Percentiles rank a stretch among this genome's conserved stretches.
Evolutionary conservation across 2,888 invertebrate species (phyloP).

Genomic region (Cepaea hortensis): DNA sequence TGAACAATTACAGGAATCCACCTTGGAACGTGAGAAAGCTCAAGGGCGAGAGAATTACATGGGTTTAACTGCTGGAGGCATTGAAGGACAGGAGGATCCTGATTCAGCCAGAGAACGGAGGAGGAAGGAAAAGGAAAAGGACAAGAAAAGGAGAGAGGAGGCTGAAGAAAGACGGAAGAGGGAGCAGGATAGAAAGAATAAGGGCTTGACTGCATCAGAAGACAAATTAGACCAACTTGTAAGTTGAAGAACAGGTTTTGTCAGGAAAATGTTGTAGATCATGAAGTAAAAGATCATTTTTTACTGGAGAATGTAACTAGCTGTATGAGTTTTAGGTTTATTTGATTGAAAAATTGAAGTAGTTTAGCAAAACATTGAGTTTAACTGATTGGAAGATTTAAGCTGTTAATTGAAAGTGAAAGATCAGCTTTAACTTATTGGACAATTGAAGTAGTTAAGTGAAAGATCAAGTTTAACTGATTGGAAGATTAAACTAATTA

Average conservation of each 20-base stretch:
- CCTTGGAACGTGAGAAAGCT: conserved; percentile 37
- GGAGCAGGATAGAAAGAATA: conserved; percentile 55
- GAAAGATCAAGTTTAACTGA: too few relatives aligned
- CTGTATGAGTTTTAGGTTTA: too few relatives aligned
- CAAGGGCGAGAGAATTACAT: conserved; percentile 41
- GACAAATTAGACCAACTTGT: conserved; percentile 57
- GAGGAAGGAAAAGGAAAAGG: conserved; percentile 62
- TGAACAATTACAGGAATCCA: conserved; percentile 46
- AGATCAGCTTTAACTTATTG: too few relatives aligned
- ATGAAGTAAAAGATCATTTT: too few relatives aligned
- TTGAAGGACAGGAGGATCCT: neutral
- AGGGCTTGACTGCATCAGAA: conserved; percentile 53
- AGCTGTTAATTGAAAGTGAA: too few relatives aligned
- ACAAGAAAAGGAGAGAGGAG: conserved; percentile 61
- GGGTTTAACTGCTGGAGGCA: conserved; percentile 32
- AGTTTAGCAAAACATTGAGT: too few relatives aligned
- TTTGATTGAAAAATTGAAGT: too few relatives aligned
- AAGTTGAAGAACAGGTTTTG: neutral
- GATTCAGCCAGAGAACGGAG: conserved; percentile 69
- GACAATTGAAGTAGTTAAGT: too few relatives aligned
- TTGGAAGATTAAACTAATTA: too few relatives aligned
- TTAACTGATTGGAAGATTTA: too few relatives aligned
- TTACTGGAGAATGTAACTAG: too few relatives aligned
- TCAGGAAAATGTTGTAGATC: too few relatives aligned
- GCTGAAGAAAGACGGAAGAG: conserved; percentile 60